These are phyloP conservation scores for Pitta sordida DNA, from an alignment of 2,113 vertebrate species.

Conservation along the genomic window DNA sequence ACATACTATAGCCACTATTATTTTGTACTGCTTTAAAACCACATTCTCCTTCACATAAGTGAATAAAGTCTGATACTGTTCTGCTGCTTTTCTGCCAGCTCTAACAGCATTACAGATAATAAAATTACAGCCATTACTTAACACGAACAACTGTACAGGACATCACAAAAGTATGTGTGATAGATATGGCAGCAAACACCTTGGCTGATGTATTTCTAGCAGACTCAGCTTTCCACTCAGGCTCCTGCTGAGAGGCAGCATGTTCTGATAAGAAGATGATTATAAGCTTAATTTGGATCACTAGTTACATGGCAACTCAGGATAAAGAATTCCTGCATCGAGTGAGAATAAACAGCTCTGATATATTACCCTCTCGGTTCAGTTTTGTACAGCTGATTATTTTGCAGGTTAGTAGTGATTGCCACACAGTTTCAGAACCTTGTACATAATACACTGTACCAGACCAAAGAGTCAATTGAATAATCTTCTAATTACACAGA, in stretches of 20 bases:
- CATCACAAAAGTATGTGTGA: not conserved
- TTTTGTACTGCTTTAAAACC: not conserved
- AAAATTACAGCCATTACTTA: not conserved
- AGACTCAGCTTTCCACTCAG: not conserved
- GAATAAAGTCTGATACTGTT: not conserved
- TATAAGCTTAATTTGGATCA: conserved; percentile 20
- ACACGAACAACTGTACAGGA: not conserved
- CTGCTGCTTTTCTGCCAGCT: not conserved
- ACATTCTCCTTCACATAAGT: not conserved
- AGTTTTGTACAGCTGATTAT: not conserved
- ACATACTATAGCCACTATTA: not conserved
- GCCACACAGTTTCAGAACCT: not conserved
- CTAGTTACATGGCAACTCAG: not conserved
- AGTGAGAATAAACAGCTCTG: not conserved
- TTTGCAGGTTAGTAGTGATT: not conserved
- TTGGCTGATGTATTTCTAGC: not conserved
- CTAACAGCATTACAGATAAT: not conserved
- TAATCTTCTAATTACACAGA: not conserved
- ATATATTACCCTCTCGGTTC: not conserved
- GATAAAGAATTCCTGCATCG: conserved; percentile 3
- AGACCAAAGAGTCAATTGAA: not conserved
- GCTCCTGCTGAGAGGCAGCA: not conserved
- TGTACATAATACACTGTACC: not conserved
- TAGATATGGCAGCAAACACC: not conserved
- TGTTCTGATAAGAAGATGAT: conserved; percentile 5